phyloP scores from a whole-genome alignment of 2,113 vertebrate genomes.

The Pelmatolapia mariae region DNA sequence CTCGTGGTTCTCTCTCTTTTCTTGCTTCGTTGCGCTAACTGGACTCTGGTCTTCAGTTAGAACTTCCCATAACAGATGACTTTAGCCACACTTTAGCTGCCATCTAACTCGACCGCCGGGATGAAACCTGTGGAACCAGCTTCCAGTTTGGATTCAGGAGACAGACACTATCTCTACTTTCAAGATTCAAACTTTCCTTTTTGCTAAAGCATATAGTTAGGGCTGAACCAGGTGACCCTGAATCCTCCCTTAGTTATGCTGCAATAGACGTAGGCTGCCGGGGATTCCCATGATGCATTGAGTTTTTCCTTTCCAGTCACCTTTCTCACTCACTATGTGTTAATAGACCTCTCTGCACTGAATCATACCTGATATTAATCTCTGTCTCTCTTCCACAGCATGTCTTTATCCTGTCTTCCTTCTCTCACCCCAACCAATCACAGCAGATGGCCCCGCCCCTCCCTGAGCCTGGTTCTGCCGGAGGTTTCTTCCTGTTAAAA shows the following conservation, averaged over 20 bases:
- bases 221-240: neutral
- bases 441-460: no score
- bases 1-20: neutral
- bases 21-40: neutral
- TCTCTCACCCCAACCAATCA: no score
- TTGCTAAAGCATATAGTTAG: neutral
- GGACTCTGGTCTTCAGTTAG: neutral
- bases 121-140: neutral
- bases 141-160: neutral
- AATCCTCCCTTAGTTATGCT: neutral
- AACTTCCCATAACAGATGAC: neutral
- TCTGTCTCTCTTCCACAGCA: neutral
- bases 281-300: neutral
- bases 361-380: rapidly evolving
- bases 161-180: neutral
- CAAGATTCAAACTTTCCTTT: neutral
- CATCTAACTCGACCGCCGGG: neutral
- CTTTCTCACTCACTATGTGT: neutral
- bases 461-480: no score
- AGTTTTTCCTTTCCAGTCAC: no score
- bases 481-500: no score
- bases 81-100: neutral
- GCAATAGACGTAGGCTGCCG: rapidly evolving
- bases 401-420: no score
- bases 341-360: rapidly evolving